Base-by-base conservation (phyloP, 2,113 vertebrate genomes). In the Peromyscus polionotus region DNA sequence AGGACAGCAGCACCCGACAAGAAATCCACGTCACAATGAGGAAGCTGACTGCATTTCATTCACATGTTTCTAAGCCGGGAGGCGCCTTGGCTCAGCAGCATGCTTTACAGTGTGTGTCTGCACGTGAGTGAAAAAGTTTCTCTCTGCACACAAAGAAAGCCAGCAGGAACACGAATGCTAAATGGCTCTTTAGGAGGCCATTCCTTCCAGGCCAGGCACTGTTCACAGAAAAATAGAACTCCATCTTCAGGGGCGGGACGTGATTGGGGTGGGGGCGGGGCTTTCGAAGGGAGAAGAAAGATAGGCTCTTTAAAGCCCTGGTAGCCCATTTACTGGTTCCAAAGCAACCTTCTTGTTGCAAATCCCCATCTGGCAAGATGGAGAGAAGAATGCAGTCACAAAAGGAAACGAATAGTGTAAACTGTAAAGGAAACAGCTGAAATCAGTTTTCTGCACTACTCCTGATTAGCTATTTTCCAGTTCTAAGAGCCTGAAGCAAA, bases 401-500 rank as follows among this genome's bases (percentile, higher is more conserved):
- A 90, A 97, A 93, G 97, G 45, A 97, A 94, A 93, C 87, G 95
- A 96, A 98, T 83, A 84, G 70, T 96, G 95, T 96, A 98, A 98
- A 97, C 97, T 96, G 97, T 97, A 96, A 98, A 98, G 94, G 88
- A 81, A 97, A 98, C 98, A 98, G 98, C 98, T 99, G 98, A 98
- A 99, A 98, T 98, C 97, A 97, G 98, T 99, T 99, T 99, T 98
- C 98, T 98, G 95, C 97, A 86, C 98, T 98, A 94, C 95, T 97
- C 97, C 98, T 99, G 98, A 99, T 98, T 98, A 98, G 98, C 96
- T 97, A 95, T 98, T 98, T 98, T 97, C 98, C 97, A 98, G 97
- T 97, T 97, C 91, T 97, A 96, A 98, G 95, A 87, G 98, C 98
- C 98, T 93, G 95, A 98, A 98, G 98, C 98, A 94, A 98, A 98